Base-by-base conservation (phyloP, 2,113 vertebrate species). In the Pangasianodon hypophthalmus region DNA sequence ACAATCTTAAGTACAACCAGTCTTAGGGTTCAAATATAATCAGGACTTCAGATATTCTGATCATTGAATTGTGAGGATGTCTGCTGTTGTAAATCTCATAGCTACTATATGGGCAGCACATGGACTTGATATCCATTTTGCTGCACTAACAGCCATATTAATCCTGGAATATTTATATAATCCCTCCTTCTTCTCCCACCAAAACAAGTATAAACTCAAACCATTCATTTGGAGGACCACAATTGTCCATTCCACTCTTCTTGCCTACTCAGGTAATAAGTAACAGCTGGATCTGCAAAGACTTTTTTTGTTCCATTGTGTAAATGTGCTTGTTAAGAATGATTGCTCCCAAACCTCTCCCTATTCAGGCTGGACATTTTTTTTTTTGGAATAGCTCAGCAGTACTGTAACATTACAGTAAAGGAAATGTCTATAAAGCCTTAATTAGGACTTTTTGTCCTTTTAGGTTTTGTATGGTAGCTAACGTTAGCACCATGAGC, bases 271-370 rank as follows among this genome's bases (percentile, higher is more conserved):
- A 71, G 79, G 67, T 90, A 90, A 91, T 71, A 52, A 60, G 52
- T 60, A 85, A 75, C 87, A 91, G 86, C 90, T 92, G 91, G 14
- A 62, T 48, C 75, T 87, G 73, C 48, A 48, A 37, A 82, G 52
- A 9, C 56, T 44, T 24, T 32, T 32, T 79, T 89, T 73, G 60
- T 90, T 84, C 79, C 90, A 85, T 89, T 91, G 73, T 46, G 24
- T 80, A 52, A 91, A 86, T 41, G 9, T 79, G 69, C 84, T 88
- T 71, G 79, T 80, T 44, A 90, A 88, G 46, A 69, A 56, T 79
- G 67, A 89, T 91, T 85, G 81, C 58, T 87, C 69, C 46, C 54
- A 89, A 82, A 81, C 16, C 0, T 82, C n/a, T 77, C 64, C 58
- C 37, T 13, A 32, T 69, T 81, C 19, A 71, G 7, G 48, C 79